phyloP scores from a whole-genome alignment of 2,888 invertebrate genomes.

The Masnerella sp. region DNA sequence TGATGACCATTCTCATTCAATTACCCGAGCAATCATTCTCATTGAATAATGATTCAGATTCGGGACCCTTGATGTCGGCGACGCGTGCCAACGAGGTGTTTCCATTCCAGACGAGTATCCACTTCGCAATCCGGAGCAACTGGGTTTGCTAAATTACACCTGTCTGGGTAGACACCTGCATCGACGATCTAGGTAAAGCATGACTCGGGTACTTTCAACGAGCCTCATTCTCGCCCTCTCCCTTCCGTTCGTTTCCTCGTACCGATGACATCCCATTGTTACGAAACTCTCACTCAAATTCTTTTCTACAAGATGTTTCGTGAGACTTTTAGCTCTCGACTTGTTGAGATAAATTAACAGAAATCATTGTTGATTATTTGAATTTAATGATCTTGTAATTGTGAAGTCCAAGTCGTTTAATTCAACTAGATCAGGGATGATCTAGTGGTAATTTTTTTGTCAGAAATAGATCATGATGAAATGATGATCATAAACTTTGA shows the following conservation, averaged over 20 bases:
- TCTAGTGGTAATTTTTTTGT: too few species aligned
- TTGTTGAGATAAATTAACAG: too few species aligned
- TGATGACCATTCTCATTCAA: not conserved
- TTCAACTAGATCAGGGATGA: not conserved
- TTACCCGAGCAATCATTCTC: not conserved
- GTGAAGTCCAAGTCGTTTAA: not conserved
- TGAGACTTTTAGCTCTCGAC: too few species aligned
- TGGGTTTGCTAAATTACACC: conserved; percentile 69
- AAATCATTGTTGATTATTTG: too few species aligned
- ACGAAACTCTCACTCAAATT: conserved; percentile 28
- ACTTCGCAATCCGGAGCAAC: conserved; percentile 53
- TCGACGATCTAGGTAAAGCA: conserved; percentile 65
- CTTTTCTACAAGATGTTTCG: too few species aligned
- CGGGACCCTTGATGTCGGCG: conserved; percentile 12
- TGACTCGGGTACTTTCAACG: conserved; percentile 63
- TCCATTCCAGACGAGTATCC: conserved; percentile 46
- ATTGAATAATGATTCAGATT: conserved; percentile 18
- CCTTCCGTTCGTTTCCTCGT: not conserved
- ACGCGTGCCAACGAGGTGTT: conserved; percentile 55
- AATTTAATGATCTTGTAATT: not conserved
- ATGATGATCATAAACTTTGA: too few species aligned
- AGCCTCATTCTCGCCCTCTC: conserved; percentile 26
- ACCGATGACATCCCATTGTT: conserved; percentile 43
- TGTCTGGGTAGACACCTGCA: conserved; percentile 68
- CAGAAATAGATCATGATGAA: too few species aligned